Conservation (phyloP, 2,888 invertebrate genomes). For the Caenorhabditis japonica region DNA sequence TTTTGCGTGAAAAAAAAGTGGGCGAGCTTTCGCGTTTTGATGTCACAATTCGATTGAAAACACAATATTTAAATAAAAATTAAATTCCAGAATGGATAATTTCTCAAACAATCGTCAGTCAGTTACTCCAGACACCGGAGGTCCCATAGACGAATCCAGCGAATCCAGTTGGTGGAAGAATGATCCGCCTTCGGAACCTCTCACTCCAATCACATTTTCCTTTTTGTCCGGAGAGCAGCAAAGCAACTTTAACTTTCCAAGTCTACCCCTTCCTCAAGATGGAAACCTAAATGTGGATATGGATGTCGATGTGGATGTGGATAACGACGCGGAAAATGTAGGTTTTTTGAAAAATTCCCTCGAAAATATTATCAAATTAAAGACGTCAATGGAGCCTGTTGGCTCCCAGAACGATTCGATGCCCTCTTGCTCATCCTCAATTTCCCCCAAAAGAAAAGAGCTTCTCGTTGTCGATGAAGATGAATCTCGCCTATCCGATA, state of each 20-base stretch:
- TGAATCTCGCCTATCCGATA: slow-evolving; percentile 4
- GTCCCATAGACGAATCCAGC: too few relatives aligned
- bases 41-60: too few relatives aligned
- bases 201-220: slow-evolving; percentile 8
- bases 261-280: too few relatives aligned
- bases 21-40: too few relatives aligned
- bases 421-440: background rate
- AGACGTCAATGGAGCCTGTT: too few relatives aligned
- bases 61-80: too few relatives aligned
- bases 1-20: background rate
- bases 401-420: too few relatives aligned
- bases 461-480: slow-evolving; percentile 11
- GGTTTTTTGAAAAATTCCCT: too few relatives aligned
- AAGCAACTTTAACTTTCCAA: slow-evolving; percentile 12
- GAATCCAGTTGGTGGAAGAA: slow-evolving; percentile 18
- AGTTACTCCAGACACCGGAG: background rate
- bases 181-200: background rate
- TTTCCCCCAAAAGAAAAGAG: slow-evolving; percentile 7
- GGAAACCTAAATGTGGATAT: too few relatives aligned
- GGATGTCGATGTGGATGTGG: too few relatives aligned
- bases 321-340: too few relatives aligned
- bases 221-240: slow-evolving; percentile 20
- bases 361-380: too few relatives aligned
- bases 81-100: slow-evolving; percentile 35
- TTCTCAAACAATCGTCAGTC: slow-evolving; percentile 1